Evolutionary conservation across 2,888 invertebrate species (phyloP).

Genomic region (Hydrotaea diabolus): DNA sequence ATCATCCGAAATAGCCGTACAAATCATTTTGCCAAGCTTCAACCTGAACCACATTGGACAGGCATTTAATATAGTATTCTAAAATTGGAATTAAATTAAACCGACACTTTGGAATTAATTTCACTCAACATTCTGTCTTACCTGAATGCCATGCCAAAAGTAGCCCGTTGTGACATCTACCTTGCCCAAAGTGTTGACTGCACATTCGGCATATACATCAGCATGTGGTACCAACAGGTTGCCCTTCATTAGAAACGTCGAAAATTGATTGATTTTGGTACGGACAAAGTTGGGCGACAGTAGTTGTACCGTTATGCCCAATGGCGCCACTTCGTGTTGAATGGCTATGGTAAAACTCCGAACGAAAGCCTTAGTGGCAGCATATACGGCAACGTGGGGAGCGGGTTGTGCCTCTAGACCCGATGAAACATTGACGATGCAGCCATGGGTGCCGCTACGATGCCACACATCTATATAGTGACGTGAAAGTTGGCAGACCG

Average conservation of each 20-base stretch:
- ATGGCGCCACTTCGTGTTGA: constrained; percentile 87
- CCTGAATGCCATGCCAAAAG: constrained; percentile 92
- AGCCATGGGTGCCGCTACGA: constrained; percentile 85
- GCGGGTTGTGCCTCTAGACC: constrained; percentile 91
- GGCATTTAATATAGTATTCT: not conserved
- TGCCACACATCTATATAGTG: constrained; percentile 90
- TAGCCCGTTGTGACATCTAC: constrained; percentile 92
- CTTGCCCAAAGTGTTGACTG: constrained; percentile 89
- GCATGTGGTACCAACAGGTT: constrained; percentile 86
- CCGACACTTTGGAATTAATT: too few species aligned
- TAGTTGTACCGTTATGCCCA: constrained; percentile 91
- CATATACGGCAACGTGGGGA: constrained; percentile 92
- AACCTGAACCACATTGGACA: not conserved
- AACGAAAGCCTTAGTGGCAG: constrained; percentile 91
- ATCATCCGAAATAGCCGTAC: not conserved
- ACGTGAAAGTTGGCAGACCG: constrained; percentile 90
- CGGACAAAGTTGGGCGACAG: constrained; percentile 85
- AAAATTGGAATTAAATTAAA: not conserved
- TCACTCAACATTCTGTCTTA: too few species aligned
- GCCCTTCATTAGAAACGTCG: constrained; percentile 85
- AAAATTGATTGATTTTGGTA: constrained; percentile 93
- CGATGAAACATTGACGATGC: constrained; percentile 94
- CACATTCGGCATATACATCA: constrained; percentile 86
- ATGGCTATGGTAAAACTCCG: constrained; percentile 90
- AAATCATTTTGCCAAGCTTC: not conserved